Evolutionary conservation across 2,113 vertebrate species (phyloP).

Genomic region (Coryphaenoides rupestris): DNA sequence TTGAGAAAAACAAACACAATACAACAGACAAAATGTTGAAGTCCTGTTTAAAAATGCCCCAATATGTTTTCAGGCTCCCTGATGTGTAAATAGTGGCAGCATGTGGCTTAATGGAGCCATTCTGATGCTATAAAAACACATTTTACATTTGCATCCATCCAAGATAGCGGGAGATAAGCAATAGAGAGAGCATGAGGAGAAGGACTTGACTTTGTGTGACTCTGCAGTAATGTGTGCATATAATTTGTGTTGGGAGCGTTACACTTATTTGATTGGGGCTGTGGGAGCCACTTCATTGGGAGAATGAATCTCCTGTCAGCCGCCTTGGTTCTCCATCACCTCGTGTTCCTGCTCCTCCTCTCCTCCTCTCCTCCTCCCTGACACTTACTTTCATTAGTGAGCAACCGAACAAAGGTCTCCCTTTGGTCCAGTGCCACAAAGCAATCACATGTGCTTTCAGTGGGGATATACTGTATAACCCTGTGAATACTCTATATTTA

Average conservation of each 20-base stretch:
- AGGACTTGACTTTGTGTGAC: slow-evolving; percentile 43
- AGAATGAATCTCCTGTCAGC: slow-evolving; percentile 26
- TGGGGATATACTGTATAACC: too few relatives aligned
- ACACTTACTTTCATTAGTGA: too few relatives aligned
- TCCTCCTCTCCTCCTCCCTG: slow-evolving; percentile 19
- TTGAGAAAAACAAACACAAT: background rate
- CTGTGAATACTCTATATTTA: too few relatives aligned
- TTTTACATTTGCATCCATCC: too few relatives aligned
- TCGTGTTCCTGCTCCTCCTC: slow-evolving; percentile 12
- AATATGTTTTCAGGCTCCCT: background rate
- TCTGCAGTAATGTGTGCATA: background rate
- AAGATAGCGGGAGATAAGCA: background rate
- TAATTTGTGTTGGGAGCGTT: slow-evolving; percentile 36
- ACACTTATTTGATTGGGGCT: slow-evolving; percentile 59
- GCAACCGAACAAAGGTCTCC: slow-evolving; percentile 1
- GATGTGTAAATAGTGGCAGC: background rate
- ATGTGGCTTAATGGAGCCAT: slow-evolving; percentile 1
- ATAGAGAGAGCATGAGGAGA: background rate
- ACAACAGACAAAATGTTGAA: too few relatives aligned
- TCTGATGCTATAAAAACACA: background rate
- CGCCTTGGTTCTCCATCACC: background rate
- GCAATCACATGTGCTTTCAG: slow-evolving; percentile 1
- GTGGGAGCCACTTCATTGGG: slow-evolving; percentile 61
- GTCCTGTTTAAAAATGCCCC: too few relatives aligned
- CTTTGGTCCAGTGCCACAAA: slow-evolving; percentile 30